Evolutionary conservation across 2,113 vertebrate species (phyloP), one percentile per base, ranked within the genome.

Genomic region (Carassius gibelio): DNA sequence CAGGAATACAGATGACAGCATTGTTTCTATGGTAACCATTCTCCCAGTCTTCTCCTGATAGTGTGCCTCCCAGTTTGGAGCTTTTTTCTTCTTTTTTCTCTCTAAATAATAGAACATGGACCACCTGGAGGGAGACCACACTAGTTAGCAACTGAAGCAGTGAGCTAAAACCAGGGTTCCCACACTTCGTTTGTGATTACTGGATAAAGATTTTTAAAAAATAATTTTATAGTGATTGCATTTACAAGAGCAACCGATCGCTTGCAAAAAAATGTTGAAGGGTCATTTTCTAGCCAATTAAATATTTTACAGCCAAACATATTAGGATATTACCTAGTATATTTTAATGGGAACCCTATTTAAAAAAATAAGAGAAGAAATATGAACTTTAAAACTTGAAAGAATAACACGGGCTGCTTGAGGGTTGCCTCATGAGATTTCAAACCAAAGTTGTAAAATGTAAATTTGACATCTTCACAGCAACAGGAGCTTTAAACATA

Each of bases 1-100:
- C 17, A 89, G 85, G 61, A 92, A 92, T 90, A 91, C 76, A 87
- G 89, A 86, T 42, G 74, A 90, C 86, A 87, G 87, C 81, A 84
- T 90, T 90, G 94, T 95, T 94, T 93, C 94, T 90, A 94, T 94
- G 93, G 94, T 91, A 92, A 95, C 94, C 88, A 34, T 77, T 38
- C 76, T 81, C 75, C 76, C 69, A 57, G 66, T 78, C 82, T 80
- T 83, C 48, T 81, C 80, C 75, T 55, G 75, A 15, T 62, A 62
- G 15, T 55, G 50, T n/a, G 66, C 84, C 72, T 81, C 81, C 38
- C n/a, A 30, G 78, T 81, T 19, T 66, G 59, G 59, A 8, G 59
- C 11, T 42, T 15, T 62, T 10, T 8, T 80, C 21, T 64, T 38
- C 30, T n/a, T 79, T 61, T 64, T 6, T 38, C 61, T 66, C 57